Base-by-base conservation (phyloP, 2,797 vertebrate species). In the Protosalanx chinensis region DNA sequence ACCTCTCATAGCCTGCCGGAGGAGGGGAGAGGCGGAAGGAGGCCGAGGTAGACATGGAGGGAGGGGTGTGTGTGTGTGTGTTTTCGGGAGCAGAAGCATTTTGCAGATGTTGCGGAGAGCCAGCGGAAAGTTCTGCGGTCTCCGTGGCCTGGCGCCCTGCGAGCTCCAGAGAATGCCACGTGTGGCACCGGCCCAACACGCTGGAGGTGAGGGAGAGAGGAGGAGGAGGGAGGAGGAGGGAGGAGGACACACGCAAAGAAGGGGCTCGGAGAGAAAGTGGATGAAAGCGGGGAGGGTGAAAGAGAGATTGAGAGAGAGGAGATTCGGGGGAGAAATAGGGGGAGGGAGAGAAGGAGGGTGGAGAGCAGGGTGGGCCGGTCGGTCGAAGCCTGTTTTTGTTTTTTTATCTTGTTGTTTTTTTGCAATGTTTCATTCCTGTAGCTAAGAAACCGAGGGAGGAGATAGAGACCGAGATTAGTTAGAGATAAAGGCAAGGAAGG, bases 91-190 rank as follows among this genome's bases (percentile, higher is more conserved):
- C 90, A 93, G 90, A 85, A 89, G 89, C 84, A 79, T 91, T 93
- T 88, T 87, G 87, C 90, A 89, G 89, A 91, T 90, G 89, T 89
- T 87, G 86, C 80, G 85, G 84, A 64, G 82, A 79, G 87, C 90
- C 84, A 94, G 91, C 89, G 93, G 94, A 95, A 95, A 93, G 90
- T 94, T 91, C 88, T 93, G 95, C 82, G 93, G 90, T 84, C 91
- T 94, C 90, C 85, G 90, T 90, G 81, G 87, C 90, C 82, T 81
- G 59, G 88, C 86, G 12, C 82, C 84, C 76, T 73, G 87, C 87
- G 86, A 89, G 73, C 82, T 77, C 82, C 88, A 87, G 82, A 85
- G 72, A 91, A 92, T 91, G 91, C 90, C 82, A 79, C 87, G 86
- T 85, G 90, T 83, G 12, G 88, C 87, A 67, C 75, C 61, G 51